Evolutionary conservation across 2,113 vertebrate species (phyloP).

Genomic region (Atrichornis clamosus): DNA sequence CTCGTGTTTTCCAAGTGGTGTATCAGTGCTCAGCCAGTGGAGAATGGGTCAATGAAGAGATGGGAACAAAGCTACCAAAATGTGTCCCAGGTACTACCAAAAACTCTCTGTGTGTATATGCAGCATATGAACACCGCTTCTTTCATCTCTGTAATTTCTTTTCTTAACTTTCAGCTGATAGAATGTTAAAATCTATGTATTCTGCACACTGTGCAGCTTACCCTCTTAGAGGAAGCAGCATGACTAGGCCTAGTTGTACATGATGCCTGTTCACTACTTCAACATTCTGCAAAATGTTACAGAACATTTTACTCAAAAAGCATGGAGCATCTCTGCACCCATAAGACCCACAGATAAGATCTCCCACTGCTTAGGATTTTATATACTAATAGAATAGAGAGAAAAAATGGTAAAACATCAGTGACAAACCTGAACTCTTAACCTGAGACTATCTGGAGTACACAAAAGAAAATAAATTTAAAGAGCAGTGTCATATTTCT

Average conservation of each 20-base stretch:
- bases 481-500: neutral
- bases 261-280: neutral
- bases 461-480: neutral
- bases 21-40: conserved; percentile 69
- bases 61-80: conserved; percentile 61
- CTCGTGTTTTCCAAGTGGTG: conserved; percentile 34
- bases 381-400: neutral
- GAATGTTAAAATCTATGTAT: neutral
- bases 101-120: accelerated
- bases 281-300: neutral
- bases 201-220: neutral
- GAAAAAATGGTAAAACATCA: neutral
- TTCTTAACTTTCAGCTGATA: neutral
- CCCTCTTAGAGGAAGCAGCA: neutral
- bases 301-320: neutral
- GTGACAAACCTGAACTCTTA: neutral
- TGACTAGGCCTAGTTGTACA: neutral
- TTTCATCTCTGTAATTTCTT: neutral
- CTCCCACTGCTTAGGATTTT: neutral
- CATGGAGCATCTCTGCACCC: neutral
- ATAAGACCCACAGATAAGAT: neutral
- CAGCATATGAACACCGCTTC: neutral
- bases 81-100: conserved; percentile 73
- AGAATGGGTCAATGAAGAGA: conserved; percentile 65
- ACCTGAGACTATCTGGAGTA: neutral